These are phyloP conservation scores for Gyrodactylus bullatarudis DNA, from an alignment of 1,140 invertebrate species.

Conservation along the genomic window DNA sequence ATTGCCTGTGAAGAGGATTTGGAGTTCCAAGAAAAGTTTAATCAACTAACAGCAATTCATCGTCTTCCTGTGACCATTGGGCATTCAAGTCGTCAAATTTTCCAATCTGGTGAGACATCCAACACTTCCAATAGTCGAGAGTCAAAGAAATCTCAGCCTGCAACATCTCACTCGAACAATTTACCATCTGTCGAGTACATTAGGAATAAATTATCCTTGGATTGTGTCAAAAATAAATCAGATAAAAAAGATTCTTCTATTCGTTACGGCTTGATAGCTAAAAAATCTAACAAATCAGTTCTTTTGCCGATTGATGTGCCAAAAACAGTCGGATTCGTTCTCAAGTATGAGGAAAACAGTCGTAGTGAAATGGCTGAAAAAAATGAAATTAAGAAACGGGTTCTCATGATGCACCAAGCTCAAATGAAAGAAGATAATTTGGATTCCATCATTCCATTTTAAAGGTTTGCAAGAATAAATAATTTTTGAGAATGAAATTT, in stretches of 20 bases:
- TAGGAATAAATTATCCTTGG: not conserved
- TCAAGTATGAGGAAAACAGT: not conserved
- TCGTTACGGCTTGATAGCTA: not conserved
- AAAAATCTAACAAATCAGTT: not conserved
- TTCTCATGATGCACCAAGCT: not conserved
- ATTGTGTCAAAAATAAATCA: not conserved
- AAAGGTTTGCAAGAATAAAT: no score
- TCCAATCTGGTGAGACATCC: not conserved
- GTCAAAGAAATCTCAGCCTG: not conserved
- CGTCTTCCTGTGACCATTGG: not conserved
- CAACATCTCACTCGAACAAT: not conserved
- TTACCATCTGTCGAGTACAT: not conserved
- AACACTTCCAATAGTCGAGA: not conserved
- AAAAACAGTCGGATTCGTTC: not conserved
- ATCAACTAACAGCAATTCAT: not conserved
- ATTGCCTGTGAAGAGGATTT: not conserved
- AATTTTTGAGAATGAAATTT: no score
- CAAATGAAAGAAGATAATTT: not conserved
- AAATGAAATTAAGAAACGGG: not conserved
- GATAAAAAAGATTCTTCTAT: not conserved
- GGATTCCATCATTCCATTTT: no score
- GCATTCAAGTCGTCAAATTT: not conserved
- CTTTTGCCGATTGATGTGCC: not conserved
- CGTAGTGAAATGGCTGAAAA: not conserved
- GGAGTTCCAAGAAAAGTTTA: not conserved